Conservation (phyloP, 2,797 vertebrate species). For the Anabas testudineus region DNA sequence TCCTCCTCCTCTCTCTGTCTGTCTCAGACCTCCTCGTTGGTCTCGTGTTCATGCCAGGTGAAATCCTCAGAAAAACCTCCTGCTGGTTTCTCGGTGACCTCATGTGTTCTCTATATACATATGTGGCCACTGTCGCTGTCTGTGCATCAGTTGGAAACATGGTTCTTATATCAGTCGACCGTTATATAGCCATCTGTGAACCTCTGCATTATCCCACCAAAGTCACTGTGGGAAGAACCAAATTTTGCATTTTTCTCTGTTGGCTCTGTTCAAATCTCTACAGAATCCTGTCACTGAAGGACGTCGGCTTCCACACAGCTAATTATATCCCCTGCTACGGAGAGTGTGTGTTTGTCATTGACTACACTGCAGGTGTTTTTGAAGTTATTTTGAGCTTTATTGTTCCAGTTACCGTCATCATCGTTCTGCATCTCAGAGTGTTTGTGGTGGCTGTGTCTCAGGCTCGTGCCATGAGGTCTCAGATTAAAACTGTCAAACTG, state of each 20-base stretch:
- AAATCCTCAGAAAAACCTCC: not conserved
- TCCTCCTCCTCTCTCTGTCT: conserved; percentile 60
- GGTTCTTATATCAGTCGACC: no score
- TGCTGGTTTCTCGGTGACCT: conserved; percentile 47
- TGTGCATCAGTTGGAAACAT: conserved; percentile 36
- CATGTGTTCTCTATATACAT: not conserved
- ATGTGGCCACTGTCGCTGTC: fast-evolving
- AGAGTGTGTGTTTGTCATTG: conserved; percentile 11
- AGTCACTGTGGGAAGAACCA: conserved; percentile 11
- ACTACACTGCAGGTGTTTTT: not conserved
- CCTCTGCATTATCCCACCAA: conserved; percentile 40
- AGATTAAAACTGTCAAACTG: no score
- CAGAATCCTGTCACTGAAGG: fast-evolving
- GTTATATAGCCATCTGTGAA: no score
- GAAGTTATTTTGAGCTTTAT: no score
- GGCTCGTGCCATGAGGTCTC: no score
- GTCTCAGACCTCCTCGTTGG: conserved; percentile 50
- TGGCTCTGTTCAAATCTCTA: conserved; percentile 30
- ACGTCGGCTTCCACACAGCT: no score
- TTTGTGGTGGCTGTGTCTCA: no score
- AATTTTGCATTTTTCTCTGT: conserved; percentile 29
- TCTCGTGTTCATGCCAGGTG: conserved; percentile 8
- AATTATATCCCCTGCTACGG: conserved; percentile 20
- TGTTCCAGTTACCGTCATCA: no score
- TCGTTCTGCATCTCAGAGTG: no score